Base-by-base conservation (phyloP, 2,797 vertebrate species). In the Argya squamiceps region DNA sequence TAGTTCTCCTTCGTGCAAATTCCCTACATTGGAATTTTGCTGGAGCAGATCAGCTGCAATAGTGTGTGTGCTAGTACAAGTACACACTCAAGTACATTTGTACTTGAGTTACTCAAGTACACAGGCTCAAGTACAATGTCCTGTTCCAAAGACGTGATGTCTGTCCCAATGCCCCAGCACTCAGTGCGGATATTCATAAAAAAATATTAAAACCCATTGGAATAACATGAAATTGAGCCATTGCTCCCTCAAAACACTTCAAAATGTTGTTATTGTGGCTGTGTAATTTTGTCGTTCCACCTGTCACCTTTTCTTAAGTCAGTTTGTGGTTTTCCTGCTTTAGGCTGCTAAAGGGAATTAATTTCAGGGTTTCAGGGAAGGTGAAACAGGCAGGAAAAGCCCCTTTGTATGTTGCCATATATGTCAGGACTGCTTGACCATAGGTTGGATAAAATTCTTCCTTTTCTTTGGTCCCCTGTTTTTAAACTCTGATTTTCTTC, bases 381-480 rank as follows among this genome's bases (percentile, higher is more conserved):
- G 34, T 37, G 44, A 16, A 24, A 30, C 8, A 60, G 53, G 32
- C 30, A 53, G 55, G 16, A 64, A 14, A 78, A 63, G 20, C 8
- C 26, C 17, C 10, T 60, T 70, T 70, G 12, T 43, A 0, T 55
- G 10, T 50, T 55, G 44, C 53, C 13, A 2, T 16, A 8, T 1
- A 0, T 12, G 32, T 15, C 1, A 3, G 12, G 29, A 29, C 32
- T 71, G 32, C 65, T 53, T 47, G 36, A 34, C n/a, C 30, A 12
- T 5, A n/a, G 23, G 16, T 29, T 19, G 22, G 16, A n/a, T 27
- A 20, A 6, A 69, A 22, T 23, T 32, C 5, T 59, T 65, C 12
- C 9, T 16, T 17, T 34, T 10, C 4, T 6, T 4, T 2, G 11
- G 0, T 1, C 12, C 19, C 9, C 9, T 6, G 23, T 50, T 79